phyloP scores from a whole-genome alignment of 1,140 invertebrate genomes.

The Frieseomelitta varia region DNA sequence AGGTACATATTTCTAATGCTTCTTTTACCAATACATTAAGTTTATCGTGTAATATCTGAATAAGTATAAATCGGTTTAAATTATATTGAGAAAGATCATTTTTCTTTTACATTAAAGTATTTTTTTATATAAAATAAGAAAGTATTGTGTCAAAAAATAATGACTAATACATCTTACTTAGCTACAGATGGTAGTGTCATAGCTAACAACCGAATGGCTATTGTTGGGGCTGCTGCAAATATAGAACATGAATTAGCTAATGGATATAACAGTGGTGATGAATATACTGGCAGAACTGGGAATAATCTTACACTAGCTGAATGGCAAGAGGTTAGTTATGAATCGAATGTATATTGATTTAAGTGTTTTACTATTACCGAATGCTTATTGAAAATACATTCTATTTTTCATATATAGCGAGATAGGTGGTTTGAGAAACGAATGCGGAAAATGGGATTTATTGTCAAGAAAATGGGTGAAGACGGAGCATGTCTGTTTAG shows the following conservation, averaged over 20 bases:
- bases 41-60: neutral
- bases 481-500: constrained; percentile 97
- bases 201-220: constrained; percentile 71
- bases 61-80: neutral
- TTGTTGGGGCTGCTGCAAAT: constrained; percentile 71
- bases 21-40: neutral
- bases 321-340: constrained; percentile 83
- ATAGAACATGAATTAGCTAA: constrained; percentile 74
- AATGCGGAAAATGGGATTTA: constrained; percentile 89
- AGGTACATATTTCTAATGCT: constrained; percentile 58
- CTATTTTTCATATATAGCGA: constrained; percentile 76
- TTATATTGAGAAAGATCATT: neutral
- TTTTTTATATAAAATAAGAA: neutral
- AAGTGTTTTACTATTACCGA: neutral
- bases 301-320: constrained; percentile 83
- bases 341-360: neutral
- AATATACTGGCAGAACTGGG: constrained; percentile 85
- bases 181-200: constrained; percentile 71
- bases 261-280: constrained; percentile 91
- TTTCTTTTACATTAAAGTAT: neutral
- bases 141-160: neutral
- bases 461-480: constrained; percentile 94
- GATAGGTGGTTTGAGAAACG: constrained; percentile 88
- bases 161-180: constrained; percentile 39
- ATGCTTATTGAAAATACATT: neutral